Base-by-base conservation (phyloP, 2,888 invertebrate species). In the Ctenicera cuprea region DNA sequence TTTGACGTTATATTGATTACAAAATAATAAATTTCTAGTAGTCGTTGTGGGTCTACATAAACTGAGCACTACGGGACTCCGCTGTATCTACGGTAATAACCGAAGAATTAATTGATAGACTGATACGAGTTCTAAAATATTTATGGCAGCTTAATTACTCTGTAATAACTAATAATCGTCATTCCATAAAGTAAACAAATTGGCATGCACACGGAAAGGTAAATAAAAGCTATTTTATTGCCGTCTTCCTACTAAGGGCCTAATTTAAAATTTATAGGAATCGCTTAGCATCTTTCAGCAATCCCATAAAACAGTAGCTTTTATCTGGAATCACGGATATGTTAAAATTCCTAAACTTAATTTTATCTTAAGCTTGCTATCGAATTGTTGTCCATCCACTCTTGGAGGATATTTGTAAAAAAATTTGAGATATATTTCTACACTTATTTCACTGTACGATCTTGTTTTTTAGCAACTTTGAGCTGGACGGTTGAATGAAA, bases 401-500 rank as follows among this genome's bases (percentile, higher is more conserved):
- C 26, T 26, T 26, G 26, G 26, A 26, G 5, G 26, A 26, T 26
- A 72, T 14, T 41, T 45, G 20, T 26, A 72, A 72, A 72, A 67
- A 72, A 67, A 61, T 67, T 50, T 37, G 57, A 71, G 38, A 61
- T 72, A 72, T 72, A n/a, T 63, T 50, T 73, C 63, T 50, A 69
- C 74, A 70, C 52, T 74, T 70, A 74, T 70, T 73, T 73, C 69
- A 69, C 64, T 70, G 74, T 74, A 74, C 30, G 64, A 70, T 18
- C 64, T 33, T 41, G 66, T 77, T 79, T 80, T 80, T 79, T 78
- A 63, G 30, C 62, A n/a, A 43, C 71, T 41, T 45, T 48, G 73
- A 75, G 74, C 76, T 73, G 75, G 75, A 77, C 75, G 61, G 71
- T 76, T 80, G 81, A 81, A 80, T 81, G 81, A 79, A 81, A 79